phyloP scores from a whole-genome alignment of 1,140 invertebrate species.

The Calliopsis andreniformis region DNA sequence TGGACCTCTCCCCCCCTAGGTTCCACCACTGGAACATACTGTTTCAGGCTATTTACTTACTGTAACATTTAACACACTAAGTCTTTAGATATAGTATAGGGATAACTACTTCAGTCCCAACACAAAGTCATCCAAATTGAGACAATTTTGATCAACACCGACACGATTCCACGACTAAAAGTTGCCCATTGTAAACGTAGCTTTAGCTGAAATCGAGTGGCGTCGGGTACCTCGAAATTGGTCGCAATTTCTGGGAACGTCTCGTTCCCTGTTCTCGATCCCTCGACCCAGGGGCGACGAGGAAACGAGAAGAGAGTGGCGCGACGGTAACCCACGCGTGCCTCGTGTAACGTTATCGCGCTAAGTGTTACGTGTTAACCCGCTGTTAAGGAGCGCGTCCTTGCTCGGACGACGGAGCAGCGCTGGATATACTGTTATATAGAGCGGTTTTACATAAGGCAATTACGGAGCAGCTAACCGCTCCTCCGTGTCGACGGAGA shows the following conservation, averaged over 20 bases:
- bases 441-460: conserved; percentile 45
- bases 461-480: conserved; percentile 1
- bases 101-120: too few relatives aligned
- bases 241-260: conserved; percentile 58
- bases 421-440: conserved; percentile 25
- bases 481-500: neutral
- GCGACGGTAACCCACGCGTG: conserved; percentile 46
- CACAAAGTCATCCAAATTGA: too few relatives aligned
- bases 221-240: conserved; percentile 35
- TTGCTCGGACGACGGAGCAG: conserved; percentile 37
- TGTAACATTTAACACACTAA: too few relatives aligned
- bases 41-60: too few relatives aligned
- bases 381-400: conserved; percentile 56
- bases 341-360: conserved; percentile 58
- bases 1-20: too few relatives aligned
- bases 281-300: neutral
- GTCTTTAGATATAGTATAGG: too few relatives aligned
- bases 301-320: conserved; percentile 21
- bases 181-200: too few relatives aligned
- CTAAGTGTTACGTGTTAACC: conserved; percentile 59
- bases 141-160: too few relatives aligned
- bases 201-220: too few relatives aligned
- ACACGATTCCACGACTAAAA: too few relatives aligned
- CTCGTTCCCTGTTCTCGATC: conserved; percentile 33
- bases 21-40: too few relatives aligned